Evolutionary conservation across 2,888 invertebrate genomes (phyloP).

Genomic region (Hydraecia micacea): DNA sequence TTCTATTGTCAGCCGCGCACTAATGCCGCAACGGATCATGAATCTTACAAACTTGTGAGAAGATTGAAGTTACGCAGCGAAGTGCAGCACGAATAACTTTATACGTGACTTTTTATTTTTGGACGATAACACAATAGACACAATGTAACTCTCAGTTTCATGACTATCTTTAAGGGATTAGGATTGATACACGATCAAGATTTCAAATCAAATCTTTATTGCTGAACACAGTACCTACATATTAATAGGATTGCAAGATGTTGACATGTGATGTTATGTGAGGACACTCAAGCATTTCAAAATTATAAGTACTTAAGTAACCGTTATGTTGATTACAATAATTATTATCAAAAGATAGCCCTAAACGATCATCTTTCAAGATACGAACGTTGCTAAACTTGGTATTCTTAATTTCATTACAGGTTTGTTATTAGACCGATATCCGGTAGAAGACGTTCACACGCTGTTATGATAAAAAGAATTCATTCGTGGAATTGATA

Average conservation of each 20-base stretch:
- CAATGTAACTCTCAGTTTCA: neutral
- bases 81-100: neutral
- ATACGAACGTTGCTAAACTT: neutral
- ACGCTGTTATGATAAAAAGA: neutral
- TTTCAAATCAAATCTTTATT: neutral
- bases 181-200: neutral
- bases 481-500: neutral
- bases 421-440: neutral
- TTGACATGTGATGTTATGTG: neutral
- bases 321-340: neutral
- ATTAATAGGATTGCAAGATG: neutral
- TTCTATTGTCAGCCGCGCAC: constrained; percentile 1
- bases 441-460: neutral
- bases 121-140: neutral
- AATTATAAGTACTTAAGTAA: neutral
- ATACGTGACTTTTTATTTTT: neutral
- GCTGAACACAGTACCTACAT: neutral
- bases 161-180: no score
- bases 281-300: neutral
- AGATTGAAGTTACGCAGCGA: neutral
- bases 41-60: constrained; percentile 20
- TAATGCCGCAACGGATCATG: constrained; percentile 23
- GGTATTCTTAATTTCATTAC: neutral
- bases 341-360: no score
- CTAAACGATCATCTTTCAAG: no score